These are phyloP conservation scores for Diacarnus erythraeanus DNA, from an alignment of 37 sponge, comb jelly and placozoan genomes.

Conservation along the genomic window DNA sequence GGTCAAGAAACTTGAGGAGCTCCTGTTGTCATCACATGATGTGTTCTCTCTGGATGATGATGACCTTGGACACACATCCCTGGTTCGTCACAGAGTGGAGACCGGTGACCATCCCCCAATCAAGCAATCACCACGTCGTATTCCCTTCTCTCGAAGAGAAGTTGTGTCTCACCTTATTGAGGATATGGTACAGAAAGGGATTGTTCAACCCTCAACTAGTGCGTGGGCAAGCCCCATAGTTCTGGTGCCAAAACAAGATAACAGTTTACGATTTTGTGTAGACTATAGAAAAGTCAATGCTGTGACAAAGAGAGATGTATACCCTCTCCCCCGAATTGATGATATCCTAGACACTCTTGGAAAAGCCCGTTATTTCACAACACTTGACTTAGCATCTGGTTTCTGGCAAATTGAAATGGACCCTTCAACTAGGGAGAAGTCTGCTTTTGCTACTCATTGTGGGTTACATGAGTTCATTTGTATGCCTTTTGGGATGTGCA, in stretches of 20 bases:
- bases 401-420: constrained; percentile 58
- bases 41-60: constrained; percentile 19
- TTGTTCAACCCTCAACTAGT: constrained; percentile 41
- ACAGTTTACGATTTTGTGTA: constrained; percentile 52
- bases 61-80: constrained; percentile 7
- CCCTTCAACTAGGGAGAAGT: constrained; percentile 37
- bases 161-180: not conserved
- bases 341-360: constrained; percentile 2
- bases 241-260: constrained; percentile 58
- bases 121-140: constrained; percentile 15
- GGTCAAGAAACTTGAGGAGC: not conserved
- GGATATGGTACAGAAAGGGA: not conserved
- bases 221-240: constrained; percentile 73
- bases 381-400: constrained; percentile 53
- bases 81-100: constrained; percentile 15
- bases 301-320: constrained; percentile 37
- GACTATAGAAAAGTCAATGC: constrained; percentile 61
- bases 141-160: constrained; percentile 5
- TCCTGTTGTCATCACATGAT: constrained; percentile 2
- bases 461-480: constrained; percentile 11
- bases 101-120: constrained; percentile 39
- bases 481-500: constrained; percentile 72
- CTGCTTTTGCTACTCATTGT: no score
- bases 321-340: constrained; percentile 60
- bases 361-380: constrained; percentile 44